Base-by-base conservation (phyloP, 2,113 vertebrate species). In the Fulica atra region DNA sequence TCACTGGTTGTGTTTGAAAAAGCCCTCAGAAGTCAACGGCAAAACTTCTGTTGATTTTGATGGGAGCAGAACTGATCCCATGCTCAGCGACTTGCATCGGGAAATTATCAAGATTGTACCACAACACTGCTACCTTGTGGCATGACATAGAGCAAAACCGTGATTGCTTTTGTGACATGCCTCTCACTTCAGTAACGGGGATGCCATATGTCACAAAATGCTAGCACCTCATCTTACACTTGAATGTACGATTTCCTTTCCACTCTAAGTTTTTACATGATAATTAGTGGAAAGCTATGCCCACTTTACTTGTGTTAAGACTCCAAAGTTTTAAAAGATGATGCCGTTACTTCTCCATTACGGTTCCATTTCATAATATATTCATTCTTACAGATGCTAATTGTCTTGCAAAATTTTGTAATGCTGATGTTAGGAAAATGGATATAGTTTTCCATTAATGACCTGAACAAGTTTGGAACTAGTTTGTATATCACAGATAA, bases 71-170 rank as follows among this genome's bases (percentile, higher is more conserved):
- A 65, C 64, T 44, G 82, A 90, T 92, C 48, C 60, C 68, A 36
- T 28, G 48, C 83, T 94, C 63, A 61, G 80, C 4, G 31, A 63
- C 79, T 93, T 79, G 53, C 31, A 84, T 88, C 25, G 72, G 85
- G 87, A 95, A 93, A 91, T 92, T 88, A 91, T 38, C 65, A 69
- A 73, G 90, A 94, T 66, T 88, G 80, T 93, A 95, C 89, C 95
- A 95, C 89, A 96, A 94, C 36, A 96, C 78, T 96, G 92, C 94
- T 97, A 97, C 92, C 93, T 96, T 94, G 91, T 96, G 95, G 87
- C 63, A 93, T 50, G 92, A 93, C 89, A 84, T 2, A 81, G 54
- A 87, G 92, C 69, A 86, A 84, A 88, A 81, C 40, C 38, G 80
- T 90, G 63, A 86, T 25, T 72, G 81, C 89, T 91, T 91, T 50